phyloP scores from a whole-genome alignment of 2,888 invertebrate genomes.

The Archaeoteleia sp. region DNA sequence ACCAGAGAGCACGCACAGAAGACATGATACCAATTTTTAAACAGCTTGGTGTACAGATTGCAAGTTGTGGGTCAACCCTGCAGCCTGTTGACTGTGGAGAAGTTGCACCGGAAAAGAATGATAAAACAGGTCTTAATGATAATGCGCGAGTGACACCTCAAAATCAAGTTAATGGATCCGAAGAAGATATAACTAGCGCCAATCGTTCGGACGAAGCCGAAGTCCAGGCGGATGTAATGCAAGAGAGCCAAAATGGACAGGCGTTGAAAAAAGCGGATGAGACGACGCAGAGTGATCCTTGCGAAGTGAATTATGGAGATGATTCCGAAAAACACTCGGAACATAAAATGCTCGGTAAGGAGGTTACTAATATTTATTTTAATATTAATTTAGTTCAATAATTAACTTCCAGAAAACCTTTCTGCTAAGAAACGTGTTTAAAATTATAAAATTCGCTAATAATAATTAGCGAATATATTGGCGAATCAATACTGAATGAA shows the following conservation, averaged over 20 bases:
- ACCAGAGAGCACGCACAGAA: slow-evolving; percentile 66
- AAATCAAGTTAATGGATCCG: not conserved
- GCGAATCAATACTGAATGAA: no score
- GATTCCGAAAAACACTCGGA: slow-evolving; percentile 18
- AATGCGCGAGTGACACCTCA: no score
- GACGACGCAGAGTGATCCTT: slow-evolving; percentile 1
- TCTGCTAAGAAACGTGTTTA: no score
- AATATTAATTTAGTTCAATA: no score
- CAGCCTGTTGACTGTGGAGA: slow-evolving; percentile 17
- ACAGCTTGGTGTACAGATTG: slow-evolving; percentile 60
- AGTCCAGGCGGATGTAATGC: not conserved
- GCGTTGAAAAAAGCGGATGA: not conserved
- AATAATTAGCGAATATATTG: no score
- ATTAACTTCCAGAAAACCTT: no score
- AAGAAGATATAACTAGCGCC: no score
- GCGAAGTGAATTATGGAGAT: not conserved
- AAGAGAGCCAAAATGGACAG: not conserved
- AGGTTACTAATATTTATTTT: no score
- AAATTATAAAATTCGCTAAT: no score
- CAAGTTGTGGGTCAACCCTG: slow-evolving; percentile 46
- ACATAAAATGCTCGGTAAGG: slow-evolving; percentile 38
- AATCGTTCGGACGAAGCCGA: not conserved
- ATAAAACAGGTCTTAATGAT: slow-evolving; percentile 10
- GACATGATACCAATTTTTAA: slow-evolving; percentile 67
- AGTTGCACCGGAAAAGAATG: not conserved